Conservation (phyloP, 1,140 invertebrate genomes). For the Oedothorax gibbosus region DNA sequence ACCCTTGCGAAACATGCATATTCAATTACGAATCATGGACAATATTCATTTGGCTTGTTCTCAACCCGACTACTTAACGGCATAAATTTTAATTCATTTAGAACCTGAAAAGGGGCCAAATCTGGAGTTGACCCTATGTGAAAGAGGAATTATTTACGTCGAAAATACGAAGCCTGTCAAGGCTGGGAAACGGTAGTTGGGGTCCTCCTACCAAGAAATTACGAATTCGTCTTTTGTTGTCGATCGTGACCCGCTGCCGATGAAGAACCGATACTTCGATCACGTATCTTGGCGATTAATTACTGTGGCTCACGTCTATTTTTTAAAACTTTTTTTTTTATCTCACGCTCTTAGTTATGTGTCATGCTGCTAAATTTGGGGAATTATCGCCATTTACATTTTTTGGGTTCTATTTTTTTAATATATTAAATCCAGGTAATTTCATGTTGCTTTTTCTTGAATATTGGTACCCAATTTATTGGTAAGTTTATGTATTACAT, state of each 20-base stretch:
- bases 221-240: conserved; percentile 26
- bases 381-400: too few relatives aligned
- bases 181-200: conserved; percentile 37
- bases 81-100: conserved; percentile 26
- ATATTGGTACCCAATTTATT: too few relatives aligned
- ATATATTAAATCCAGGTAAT: too few relatives aligned
- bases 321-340: background rate
- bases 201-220: conserved; percentile 10
- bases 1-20: conserved; percentile 16
- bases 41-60: background rate
- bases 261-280: conserved; percentile 49
- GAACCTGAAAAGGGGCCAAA: background rate
- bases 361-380: background rate
- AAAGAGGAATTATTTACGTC: conserved; percentile 6
- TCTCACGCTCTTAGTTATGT: background rate
- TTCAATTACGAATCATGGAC: conserved; percentile 13
- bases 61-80: background rate
- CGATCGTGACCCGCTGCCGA: conserved; percentile 8
- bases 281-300: conserved; percentile 39
- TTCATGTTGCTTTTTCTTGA: too few relatives aligned
- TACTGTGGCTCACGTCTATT: conserved; percentile 6
- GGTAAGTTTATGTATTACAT: too few relatives aligned
- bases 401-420: too few relatives aligned
- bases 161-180: conserved; percentile 26
- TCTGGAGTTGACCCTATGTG: background rate